Conservation (phyloP, 2,888 invertebrate genomes). For the Disparrhopalites patrizii region DNA sequence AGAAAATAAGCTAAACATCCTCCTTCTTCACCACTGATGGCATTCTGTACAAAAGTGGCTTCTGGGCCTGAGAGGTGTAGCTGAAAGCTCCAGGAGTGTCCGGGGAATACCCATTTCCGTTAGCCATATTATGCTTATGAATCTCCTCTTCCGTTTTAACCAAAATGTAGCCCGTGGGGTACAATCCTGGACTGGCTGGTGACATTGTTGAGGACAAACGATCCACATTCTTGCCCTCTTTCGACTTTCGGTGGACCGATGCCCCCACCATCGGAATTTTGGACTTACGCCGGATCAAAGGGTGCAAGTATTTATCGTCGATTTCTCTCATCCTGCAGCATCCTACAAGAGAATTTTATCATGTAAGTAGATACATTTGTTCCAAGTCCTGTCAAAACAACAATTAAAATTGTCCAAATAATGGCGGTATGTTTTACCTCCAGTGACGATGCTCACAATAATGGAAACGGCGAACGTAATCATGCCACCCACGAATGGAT, state of each 20-base stretch:
- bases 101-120: not conserved
- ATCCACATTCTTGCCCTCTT: not conserved
- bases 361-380: not conserved
- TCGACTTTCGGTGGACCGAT: not conserved
- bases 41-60: slow-evolving; percentile 37
- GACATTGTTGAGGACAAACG: not conserved
- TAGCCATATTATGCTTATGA: too few species aligned
- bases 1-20: not conserved
- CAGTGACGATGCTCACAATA: slow-evolving; percentile 30
- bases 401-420: not conserved
- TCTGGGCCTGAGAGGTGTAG: slow-evolving; percentile 2
- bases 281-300: slow-evolving; percentile 28
- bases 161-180: slow-evolving; percentile 1
- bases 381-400: not conserved
- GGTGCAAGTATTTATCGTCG: slow-evolving; percentile 40
- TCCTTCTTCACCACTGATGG: slow-evolving; percentile 18
- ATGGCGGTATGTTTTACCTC: slow-evolving; percentile 23
- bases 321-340: slow-evolving; percentile 23
- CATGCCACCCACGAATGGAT: slow-evolving; percentile 34
- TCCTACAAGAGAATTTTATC: slow-evolving; percentile 25
- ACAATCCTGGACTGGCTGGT: not conserved
- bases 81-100: slow-evolving; percentile 1
- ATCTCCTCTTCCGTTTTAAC: slow-evolving; percentile 2
- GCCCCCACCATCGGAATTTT: not conserved
- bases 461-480: slow-evolving; percentile 29